A percentile compares a stretch with the other conserved stretches of the same genome.
phyloP scores from a whole-genome alignment of 53 echinoderm and acorn worm genomes.

The Luidia sarsii region DNA sequence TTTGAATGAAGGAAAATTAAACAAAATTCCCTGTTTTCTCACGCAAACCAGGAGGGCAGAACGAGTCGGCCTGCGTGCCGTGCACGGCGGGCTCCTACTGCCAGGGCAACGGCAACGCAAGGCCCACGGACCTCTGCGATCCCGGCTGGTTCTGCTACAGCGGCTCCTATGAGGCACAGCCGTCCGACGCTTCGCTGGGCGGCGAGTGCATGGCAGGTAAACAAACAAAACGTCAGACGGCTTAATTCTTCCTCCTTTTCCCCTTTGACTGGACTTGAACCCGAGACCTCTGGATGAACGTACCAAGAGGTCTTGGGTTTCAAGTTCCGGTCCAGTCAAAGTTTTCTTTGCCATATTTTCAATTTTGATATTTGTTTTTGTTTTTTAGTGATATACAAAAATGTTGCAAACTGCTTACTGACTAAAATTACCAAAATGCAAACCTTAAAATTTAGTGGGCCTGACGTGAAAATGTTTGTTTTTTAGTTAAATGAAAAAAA shows the following conservation, averaged over 20 bases:
- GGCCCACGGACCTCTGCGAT: constrained; percentile 80
- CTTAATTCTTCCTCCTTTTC: background rate
- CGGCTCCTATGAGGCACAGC: constrained; percentile 74
- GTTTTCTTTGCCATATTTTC: too few species aligned
- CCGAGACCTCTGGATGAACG: too few species aligned
- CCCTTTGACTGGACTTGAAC: background rate
- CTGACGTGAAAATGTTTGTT: too few species aligned
- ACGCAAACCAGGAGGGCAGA: constrained; percentile 87
- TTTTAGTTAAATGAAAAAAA: too few species aligned
- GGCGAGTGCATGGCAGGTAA: constrained; percentile 86
- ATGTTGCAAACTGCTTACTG: too few species aligned
- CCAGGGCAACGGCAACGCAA: constrained; percentile 66
- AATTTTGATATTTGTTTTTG: background rate
- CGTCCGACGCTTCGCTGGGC: constrained; percentile 69
- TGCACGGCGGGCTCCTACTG: constrained; percentile 88
- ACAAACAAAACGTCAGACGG: constrained; percentile 1
- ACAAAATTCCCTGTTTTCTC: too few species aligned
- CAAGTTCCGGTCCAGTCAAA: too few species aligned
- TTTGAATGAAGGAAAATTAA: too few species aligned
- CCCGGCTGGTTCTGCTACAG: constrained; percentile 91
- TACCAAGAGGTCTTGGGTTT: too few species aligned
- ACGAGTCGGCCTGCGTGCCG: constrained; percentile 72
- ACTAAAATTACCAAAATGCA: too few species aligned
- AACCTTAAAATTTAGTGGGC: too few species aligned
- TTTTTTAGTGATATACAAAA: background rate